Base-by-base conservation (phyloP, 2,888 invertebrate species). In the Sminthurides aquaticus region DNA sequence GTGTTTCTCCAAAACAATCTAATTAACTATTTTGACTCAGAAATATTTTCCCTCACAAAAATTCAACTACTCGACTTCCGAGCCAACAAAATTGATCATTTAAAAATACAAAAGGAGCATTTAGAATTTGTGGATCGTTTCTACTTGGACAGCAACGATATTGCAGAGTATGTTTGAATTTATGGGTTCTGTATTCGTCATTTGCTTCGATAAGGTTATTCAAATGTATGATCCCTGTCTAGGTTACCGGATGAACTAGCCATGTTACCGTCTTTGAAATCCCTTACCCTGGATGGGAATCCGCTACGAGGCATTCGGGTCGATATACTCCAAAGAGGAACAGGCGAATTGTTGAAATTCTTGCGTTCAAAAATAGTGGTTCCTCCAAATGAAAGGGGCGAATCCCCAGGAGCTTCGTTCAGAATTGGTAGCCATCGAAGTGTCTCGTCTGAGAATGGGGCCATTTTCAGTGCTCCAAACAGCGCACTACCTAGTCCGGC, bases 271-370 rank as follows among this genome's bases (percentile, higher is more conserved):
- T 88, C 91, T 77, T 80, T 95, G 65, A 89, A 90, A 75, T 88
- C 88, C 72, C 82, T 95, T 60, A 86, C 86, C 69, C 82, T 94
- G 75, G 90, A 92, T 72, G 94, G 94, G 3, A 95, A 95, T 80
- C 88, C 88, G 75, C 81, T 94, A 72, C 85, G 88, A 75, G 86
- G 86, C 61, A 86, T 95, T 28, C 81, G 94, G 43, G 84, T 88
- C 66, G 94, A 94, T 78, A 85, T 95, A 64, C 82, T 94, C 61
- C 85, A 87, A 76, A 86, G 90, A 66, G 94, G 94, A n/a, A 91
- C 92, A 0, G 83, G 76, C 27, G 80, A 90, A 66, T 84, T 95
- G 77, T 83, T 94, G 78, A 88, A 88, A 77, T 89, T 87, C 76
- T 75, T 82, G 26, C 26, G 70, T 29, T n/a, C 55, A 1, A 62